A percentile compares a stretch with the other conserved stretches of the same genome.
phyloP scores from a whole-genome alignment of 2,888 invertebrate species.

The Cosmopolites sordidus region DNA sequence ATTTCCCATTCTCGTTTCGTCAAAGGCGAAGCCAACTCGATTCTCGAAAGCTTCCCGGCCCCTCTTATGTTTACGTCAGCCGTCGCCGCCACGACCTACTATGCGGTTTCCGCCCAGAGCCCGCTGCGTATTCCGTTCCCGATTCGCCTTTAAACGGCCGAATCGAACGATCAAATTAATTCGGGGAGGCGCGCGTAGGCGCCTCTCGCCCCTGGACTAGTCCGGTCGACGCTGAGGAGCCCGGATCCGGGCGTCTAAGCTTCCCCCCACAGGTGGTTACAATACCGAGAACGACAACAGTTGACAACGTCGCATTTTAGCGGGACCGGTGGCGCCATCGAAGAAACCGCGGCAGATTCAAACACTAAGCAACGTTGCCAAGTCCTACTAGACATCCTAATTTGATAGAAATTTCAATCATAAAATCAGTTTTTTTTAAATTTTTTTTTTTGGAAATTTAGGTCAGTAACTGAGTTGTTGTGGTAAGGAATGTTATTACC shows the following conservation, averaged over 20 bases:
- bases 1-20: slow-evolving; percentile 8
- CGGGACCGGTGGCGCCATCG: slow-evolving; percentile 19
- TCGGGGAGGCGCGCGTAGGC: slow-evolving; percentile 17
- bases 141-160: slow-evolving; percentile 8
- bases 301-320: slow-evolving; percentile 15
- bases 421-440: too few relatives aligned
- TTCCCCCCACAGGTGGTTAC: slow-evolving; percentile 25
- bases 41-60: slow-evolving; percentile 19
- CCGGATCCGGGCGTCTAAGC: slow-evolving; percentile 11
- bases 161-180: slow-evolving; percentile 11
- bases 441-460: too few relatives aligned
- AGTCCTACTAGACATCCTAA: too few relatives aligned
- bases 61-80: slow-evolving; percentile 24
- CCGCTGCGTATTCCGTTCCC: not conserved
- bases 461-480: too few relatives aligned
- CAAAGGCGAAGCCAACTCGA: slow-evolving; percentile 14
- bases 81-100: slow-evolving; percentile 19
- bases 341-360: slow-evolving; percentile 1
- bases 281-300: not conserved
- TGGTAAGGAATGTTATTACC: too few relatives aligned
- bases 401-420: too few relatives aligned
- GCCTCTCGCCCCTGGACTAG: slow-evolving; percentile 16
- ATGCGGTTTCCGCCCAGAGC: slow-evolving; percentile 14
- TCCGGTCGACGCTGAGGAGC: slow-evolving; percentile 3
- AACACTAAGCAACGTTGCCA: slow-evolving; percentile 16